Conservation (phyloP, 2,113 vertebrate genomes). For the Pelobates fuscus region DNA sequence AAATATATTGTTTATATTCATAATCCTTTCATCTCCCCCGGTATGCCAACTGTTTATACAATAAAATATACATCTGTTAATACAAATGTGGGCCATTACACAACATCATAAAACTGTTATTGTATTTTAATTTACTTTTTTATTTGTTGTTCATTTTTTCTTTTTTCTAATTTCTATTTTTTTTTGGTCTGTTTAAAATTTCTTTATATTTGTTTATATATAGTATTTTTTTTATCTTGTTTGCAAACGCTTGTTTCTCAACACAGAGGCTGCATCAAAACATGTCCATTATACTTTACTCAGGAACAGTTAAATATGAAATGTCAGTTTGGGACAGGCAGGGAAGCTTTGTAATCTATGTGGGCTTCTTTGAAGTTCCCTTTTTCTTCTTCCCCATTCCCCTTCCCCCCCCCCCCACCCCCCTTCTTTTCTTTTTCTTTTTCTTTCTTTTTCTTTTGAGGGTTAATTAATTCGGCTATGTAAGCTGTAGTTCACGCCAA, state of each 20-base stretch:
- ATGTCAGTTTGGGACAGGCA: slow-evolving; percentile 45
- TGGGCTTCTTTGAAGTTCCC: slow-evolving; percentile 50
- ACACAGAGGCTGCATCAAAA: slow-evolving; percentile 3
- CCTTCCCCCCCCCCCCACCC: too few relatives aligned
- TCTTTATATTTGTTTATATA: neutral
- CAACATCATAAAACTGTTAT: too few relatives aligned
- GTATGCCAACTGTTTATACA: too few relatives aligned
- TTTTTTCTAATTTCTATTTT: neutral
- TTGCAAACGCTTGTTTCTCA: neutral
- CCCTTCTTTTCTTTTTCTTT: too few relatives aligned
- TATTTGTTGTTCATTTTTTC: too few relatives aligned
- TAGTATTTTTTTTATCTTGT: too few relatives aligned
- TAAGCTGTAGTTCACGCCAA: slow-evolving; percentile 45
- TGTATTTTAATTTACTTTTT: too few relatives aligned
- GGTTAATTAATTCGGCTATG: slow-evolving; percentile 53
- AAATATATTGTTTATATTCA: too few relatives aligned
- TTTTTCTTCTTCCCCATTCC: neutral
- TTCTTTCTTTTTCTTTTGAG: slow-evolving; percentile 35
- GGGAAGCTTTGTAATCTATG: slow-evolving; percentile 40
- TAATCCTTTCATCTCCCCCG: too few relatives aligned
- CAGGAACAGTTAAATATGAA: slow-evolving; percentile 27
- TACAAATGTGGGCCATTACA: too few relatives aligned
- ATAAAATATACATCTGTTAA: too few relatives aligned
- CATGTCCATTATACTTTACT: slow-evolving; percentile 23
- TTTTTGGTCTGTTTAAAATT: neutral